phyloP scores from a whole-genome alignment of 2,113 vertebrate species.

The Hydrolagus affinis region DNA sequence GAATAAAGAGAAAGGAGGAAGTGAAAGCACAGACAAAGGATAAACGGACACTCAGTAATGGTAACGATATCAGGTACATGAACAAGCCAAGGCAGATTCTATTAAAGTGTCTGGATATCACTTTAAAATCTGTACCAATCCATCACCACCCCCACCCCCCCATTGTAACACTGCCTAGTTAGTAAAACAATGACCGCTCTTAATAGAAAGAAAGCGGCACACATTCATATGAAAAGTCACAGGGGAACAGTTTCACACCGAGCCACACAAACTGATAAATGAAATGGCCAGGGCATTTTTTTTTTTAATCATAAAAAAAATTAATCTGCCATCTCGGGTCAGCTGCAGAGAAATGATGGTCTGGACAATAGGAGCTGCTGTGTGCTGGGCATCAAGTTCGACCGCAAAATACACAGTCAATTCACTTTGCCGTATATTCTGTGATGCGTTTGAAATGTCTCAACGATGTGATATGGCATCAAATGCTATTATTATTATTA shows the following conservation, averaged over 20 bases:
- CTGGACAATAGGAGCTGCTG: not conserved
- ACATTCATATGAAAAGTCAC: not conserved
- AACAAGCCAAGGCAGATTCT: conserved; percentile 5
- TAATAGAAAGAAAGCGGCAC: not conserved
- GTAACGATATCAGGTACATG: not conserved
- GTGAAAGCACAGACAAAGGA: not conserved
- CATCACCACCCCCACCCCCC: not conserved
- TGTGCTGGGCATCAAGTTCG: too few relatives aligned
- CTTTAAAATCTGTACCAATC: conserved; percentile 5
- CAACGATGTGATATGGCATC: not conserved
- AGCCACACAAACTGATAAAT: conserved; percentile 4
- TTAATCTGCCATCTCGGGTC: not conserved
- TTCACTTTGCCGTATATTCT: too few relatives aligned
- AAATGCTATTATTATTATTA: not conserved
- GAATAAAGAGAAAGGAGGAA: not conserved
- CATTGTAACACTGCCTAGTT: not conserved
- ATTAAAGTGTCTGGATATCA: conserved; percentile 1
- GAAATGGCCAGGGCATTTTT: not conserved
- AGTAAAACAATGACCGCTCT: not conserved
- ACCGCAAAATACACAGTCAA: too few relatives aligned
- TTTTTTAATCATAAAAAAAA: not conserved
- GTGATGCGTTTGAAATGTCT: too few relatives aligned
- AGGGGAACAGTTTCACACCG: not conserved
- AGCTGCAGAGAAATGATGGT: not conserved
- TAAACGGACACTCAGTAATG: too few relatives aligned